Percentiles rank a stretch among this genome's conserved stretches.
Evolutionary conservation across 2,797 vertebrate species (phyloP).

Genomic region (Peromyscus nudipes): DNA sequence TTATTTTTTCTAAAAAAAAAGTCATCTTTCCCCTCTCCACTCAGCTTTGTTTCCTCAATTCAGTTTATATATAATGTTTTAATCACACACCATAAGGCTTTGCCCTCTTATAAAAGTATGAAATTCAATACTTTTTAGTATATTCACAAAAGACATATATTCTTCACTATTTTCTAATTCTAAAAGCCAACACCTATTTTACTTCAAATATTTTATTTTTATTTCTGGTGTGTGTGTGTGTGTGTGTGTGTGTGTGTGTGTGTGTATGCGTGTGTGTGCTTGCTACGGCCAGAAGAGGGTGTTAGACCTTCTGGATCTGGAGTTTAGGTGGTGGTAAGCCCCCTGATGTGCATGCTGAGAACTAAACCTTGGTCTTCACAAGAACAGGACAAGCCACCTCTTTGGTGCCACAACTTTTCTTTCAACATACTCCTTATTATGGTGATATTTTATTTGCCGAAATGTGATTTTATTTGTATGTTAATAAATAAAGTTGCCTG

Average conservation of each 20-base stretch:
- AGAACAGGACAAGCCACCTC: not conserved
- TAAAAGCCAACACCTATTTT: not conserved
- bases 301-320: not conserved
- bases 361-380: not conserved
- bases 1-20: not conserved
- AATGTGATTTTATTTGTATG: too few relatives aligned
- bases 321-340: not conserved
- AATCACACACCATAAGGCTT: not conserved
- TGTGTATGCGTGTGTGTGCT: not conserved
- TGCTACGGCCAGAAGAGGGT: not conserved
- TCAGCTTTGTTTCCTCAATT: not conserved
- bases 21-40: not conserved
- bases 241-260: not conserved
- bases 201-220: not conserved
- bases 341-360: not conserved
- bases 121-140: not conserved
- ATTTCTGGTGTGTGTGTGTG: not conserved
- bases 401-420: not conserved
- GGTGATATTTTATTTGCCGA: too few relatives aligned
- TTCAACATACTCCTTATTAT: not conserved
- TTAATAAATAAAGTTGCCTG: too few relatives aligned
- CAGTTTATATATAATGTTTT: not conserved
- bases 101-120: not conserved
- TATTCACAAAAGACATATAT: not conserved
- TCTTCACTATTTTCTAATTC: not conserved